Conservation (phyloP, 2,888 invertebrate genomes). For the Liodrosophila aerea region DNA sequence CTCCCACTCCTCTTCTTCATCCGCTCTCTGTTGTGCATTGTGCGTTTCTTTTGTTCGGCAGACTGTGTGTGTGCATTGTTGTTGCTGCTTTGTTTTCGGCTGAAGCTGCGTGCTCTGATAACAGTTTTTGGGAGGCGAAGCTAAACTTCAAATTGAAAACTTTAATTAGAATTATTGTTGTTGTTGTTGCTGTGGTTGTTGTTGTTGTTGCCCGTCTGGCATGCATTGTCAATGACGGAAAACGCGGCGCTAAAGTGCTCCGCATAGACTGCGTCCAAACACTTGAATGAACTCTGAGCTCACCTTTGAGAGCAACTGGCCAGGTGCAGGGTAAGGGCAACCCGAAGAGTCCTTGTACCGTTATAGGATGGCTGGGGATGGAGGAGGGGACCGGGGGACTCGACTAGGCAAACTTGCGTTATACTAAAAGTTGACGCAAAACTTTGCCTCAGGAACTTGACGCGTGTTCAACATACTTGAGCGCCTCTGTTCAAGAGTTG, state of each 20-base stretch:
- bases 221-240: constrained; percentile 56
- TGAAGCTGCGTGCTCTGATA: constrained; percentile 59
- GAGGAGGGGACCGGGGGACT: neutral
- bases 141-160: constrained; percentile 76
- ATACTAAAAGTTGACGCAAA: constrained; percentile 71
- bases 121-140: constrained; percentile 51
- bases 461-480: constrained; percentile 77
- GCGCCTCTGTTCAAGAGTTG: constrained; percentile 56
- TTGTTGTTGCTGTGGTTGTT: constrained; percentile 40
- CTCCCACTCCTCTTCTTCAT: constrained; percentile 13
- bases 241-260: constrained; percentile 44
- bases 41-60: constrained; percentile 65
- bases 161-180: constrained; percentile 76
- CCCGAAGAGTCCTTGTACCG: no score
- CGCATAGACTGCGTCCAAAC: constrained; percentile 35
- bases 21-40: constrained; percentile 57
- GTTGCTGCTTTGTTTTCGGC: constrained; percentile 57
- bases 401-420: constrained; percentile 4
- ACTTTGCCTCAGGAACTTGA: constrained; percentile 74
- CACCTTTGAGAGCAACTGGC: constrained; percentile 36
- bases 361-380: no score
- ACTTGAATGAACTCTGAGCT: constrained; percentile 49
- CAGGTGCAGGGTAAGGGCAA: neutral
- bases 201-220: constrained; percentile 38
- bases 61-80: constrained; percentile 64